Evolutionary conservation across 2,888 invertebrate species (phyloP), one percentile per base, ranked within the genome.

Genomic region (Melipona beecheii): DNA sequence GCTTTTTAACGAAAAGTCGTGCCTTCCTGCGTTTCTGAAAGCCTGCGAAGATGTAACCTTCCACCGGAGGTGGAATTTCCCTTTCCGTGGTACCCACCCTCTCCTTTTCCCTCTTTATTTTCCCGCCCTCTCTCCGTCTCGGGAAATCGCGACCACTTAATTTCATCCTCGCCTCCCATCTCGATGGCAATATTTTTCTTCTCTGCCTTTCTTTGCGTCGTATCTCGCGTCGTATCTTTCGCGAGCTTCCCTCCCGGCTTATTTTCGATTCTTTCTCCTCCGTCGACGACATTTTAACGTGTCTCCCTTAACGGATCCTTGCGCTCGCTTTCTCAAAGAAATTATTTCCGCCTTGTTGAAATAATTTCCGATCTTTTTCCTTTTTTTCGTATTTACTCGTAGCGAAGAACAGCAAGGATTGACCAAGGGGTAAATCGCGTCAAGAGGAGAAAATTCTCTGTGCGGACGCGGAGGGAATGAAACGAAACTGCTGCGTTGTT

Each of bases 61-160:
- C n/a, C 43, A 72, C 54, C 66, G 27, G 65, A 60, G 60, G n/a
- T n/a, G n/a, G n/a, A n/a, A 74, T 77, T 75, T 75, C 19, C 27
- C 56, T 56, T 27, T 56, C 36, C 54, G 76, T 66, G 19, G 13
- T 21, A 36, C 9, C 36, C 9, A 36, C 9, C 36, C 9, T 36
- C 9, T 36, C 9, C 9, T 1, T 31, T 56, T 60, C 56, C 24
- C 49, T 21, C 43, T 11, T n/a, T 31, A 31, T 4, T 31, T 19
- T 11, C 24, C 43, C 24, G 58, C 36, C 17, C 21, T n/a, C 17
- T 50, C 4, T 62, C 54, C n/a, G 43, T 72, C 50, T 24, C 43
- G 52, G 56, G 58, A 21, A 56, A 82, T 83, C 73, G 75, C 69
- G 82, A 80, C 56, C 75, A 76, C 78, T 83, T 81, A 83, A 85